phyloP scores from a whole-genome alignment of 2,888 invertebrate species.

The Polylopha cassiicola region DNA sequence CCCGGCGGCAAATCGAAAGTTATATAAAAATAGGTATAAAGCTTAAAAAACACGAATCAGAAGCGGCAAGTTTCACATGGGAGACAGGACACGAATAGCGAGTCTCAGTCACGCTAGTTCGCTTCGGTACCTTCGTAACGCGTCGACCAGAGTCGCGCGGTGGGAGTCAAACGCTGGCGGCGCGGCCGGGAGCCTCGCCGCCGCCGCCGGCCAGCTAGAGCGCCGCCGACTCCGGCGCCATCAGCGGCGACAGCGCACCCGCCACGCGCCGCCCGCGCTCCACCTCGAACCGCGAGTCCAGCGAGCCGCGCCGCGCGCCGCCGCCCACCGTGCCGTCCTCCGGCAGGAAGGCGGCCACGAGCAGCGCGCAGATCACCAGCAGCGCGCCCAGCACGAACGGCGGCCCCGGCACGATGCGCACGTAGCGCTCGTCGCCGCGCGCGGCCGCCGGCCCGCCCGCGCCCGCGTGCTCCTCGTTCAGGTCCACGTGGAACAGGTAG shows the following conservation, averaged over 20 bases:
- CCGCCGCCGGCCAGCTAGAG: constrained; percentile 81
- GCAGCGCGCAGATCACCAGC: constrained; percentile 95
- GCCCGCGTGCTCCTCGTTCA: constrained; percentile 84
- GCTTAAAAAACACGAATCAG: constrained; percentile 58
- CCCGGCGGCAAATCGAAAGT: constrained; percentile 42
- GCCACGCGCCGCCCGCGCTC: constrained; percentile 87
- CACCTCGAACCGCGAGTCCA: constrained; percentile 89
- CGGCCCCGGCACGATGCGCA: constrained; percentile 94
- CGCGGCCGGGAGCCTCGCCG: constrained; percentile 58
- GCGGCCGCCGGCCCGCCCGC: constrained; percentile 35
- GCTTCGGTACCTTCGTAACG: constrained; percentile 65
- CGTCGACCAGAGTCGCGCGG: constrained; percentile 34
- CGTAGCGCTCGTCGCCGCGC: constrained; percentile 71
- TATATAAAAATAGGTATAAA: constrained; percentile 64
- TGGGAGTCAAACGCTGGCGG: constrained; percentile 65
- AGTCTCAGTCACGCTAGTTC: constrained; percentile 46
- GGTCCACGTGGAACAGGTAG: constrained; percentile 98
- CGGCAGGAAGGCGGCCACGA: constrained; percentile 93
- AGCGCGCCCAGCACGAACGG: constrained; percentile 99
- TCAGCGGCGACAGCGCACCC: constrained; percentile 86
- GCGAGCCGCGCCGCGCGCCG: constrained; percentile 70
- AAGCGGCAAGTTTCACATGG: constrained; percentile 44
- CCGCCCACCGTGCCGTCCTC: constrained; percentile 74
- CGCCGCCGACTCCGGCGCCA: constrained; percentile 86
- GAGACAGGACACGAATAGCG: constrained; percentile 52